Base-by-base conservation (phyloP, 1,140 invertebrate genomes). In the Aphis gossypii region DNA sequence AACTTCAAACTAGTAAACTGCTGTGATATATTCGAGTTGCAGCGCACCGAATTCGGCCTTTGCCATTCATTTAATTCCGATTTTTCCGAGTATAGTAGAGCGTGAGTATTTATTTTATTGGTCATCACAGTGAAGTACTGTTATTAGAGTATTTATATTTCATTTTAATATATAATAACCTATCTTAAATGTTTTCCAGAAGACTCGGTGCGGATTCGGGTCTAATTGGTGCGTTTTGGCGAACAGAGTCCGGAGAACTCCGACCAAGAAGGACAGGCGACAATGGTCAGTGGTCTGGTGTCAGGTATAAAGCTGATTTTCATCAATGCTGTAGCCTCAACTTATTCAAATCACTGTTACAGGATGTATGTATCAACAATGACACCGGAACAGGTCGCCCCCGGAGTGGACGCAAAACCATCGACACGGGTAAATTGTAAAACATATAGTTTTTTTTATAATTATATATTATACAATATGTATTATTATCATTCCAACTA, bases 1-100 rank as follows among this genome's bases (percentile, higher is more conserved):
- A 94, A 94, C 44, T 94, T 94, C n/a, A 54, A 89, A 35, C 38
- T 94, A 25, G 94, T 94, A 38, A 93, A 95, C 84, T 95, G 95
- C 86, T 95, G 94, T 60, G 60, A 94, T 0, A 56, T 95, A 56
- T 95, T 95, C 90, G 94, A 95, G 60, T 86, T 95, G 11, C 95
- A 95, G 51, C 94, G 94, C 83, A 95, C 95, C 8, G 95, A 95
- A 86, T 94, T 94, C 68, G 95, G 95, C 21, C 95, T 95, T 68
- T 95, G 95, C 86, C 95, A 95, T 93, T 94, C 95, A 1, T 95
- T 95, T 94, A 95, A 95, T 94, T 95, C 94, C 20, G 94, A 95
- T 82, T 94, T 94, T 44, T 94, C 95, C 2, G 94, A 95, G 93
- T 86, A 87, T 20, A 94, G 94, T 46, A 92, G 93, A 56, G 44